Percentiles rank a stretch among this genome's conserved stretches.
phyloP scores from a whole-genome alignment of 2,113 vertebrate genomes.

The Rhadina sibilatrix region DNA sequence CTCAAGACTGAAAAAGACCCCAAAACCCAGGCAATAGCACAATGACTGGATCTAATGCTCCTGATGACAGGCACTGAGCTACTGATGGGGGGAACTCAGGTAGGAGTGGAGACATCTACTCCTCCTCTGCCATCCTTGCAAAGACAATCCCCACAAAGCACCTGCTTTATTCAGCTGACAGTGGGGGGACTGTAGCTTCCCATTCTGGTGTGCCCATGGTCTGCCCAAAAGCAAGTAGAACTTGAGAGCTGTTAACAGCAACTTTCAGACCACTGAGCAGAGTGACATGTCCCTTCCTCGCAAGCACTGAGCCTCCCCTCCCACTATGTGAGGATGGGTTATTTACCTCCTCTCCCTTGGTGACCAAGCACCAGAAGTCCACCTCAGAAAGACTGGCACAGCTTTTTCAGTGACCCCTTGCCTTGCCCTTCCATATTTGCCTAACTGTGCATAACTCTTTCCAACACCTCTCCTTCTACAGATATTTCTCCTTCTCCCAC shows the following conservation, averaged over 20 bases:
- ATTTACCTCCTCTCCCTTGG: not conserved
- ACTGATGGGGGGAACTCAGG: not conserved
- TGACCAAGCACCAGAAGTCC: not conserved
- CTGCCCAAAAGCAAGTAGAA: not conserved
- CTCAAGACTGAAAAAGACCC: not conserved
- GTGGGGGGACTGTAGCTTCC: not conserved
- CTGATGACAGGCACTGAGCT: not conserved
- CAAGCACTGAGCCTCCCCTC: not conserved
- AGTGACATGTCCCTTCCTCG: not conserved
- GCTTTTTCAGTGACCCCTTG: not conserved
- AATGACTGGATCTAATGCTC: not conserved
- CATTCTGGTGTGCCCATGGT: not conserved
- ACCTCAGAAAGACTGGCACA: fast-evolving
- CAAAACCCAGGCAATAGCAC: not conserved
- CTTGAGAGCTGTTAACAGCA: not conserved
- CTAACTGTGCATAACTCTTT: not conserved
- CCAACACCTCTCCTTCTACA: not conserved
- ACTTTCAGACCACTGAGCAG: not conserved
- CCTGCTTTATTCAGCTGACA: not conserved
- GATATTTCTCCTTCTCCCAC: not conserved
- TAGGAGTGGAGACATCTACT: not conserved
- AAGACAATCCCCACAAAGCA: not conserved
- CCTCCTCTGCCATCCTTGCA: not conserved
- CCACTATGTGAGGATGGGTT: not conserved
- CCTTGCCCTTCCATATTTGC: not conserved